Evolutionary conservation across 1,140 invertebrate genomes (phyloP), one percentile per base, ranked within the genome.

Genomic region (Latrodectus geometricus): DNA sequence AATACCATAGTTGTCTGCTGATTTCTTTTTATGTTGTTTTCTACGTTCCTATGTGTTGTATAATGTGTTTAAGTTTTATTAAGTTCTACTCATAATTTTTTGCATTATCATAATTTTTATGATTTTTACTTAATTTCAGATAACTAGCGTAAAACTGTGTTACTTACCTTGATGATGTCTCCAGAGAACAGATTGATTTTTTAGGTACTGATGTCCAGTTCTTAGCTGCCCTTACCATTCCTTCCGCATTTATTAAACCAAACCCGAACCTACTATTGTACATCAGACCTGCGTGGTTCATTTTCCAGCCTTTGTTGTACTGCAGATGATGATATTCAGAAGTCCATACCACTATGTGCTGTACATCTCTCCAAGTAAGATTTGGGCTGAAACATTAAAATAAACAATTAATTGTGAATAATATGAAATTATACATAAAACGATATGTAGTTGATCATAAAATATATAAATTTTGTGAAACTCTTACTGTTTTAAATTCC

Each of bases 161-260:
- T n/a, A n/a, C 79, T 66, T 52, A 85, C 76, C 20, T 77, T 17
- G 85, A 21, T 56, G 69, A 50, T 56, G 75, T 14, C 11, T 14
- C 65, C 23, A 61, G 61, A 20, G 35, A 89, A 92, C 98, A 99
- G 88, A 98, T 97, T 90, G 97, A 96, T 91, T 99, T 97, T 21
- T 96, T 95, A 4, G 98, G 98, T n/a, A 99, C 97, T 15, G 94
- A 95, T 7, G 94, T 95, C 98, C 98, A 99, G 89, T 96, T 94
- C 90, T 96, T 95, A 5, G 98, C 97, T 87, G 98, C 91, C 69
- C 93, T 94, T 0, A 99, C 97, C 95, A 99, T 96, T 11, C 94
- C 94, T n/a, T 95, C 95, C 5, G 97, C 98, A 92, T 99, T 97
- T 96, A 99, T 98, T 21, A 99, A 91, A 17, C 98, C 98, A 90